Base-by-base conservation (phyloP, 2,797 vertebrate species). In the Sebastes taczanowskii region DNA sequence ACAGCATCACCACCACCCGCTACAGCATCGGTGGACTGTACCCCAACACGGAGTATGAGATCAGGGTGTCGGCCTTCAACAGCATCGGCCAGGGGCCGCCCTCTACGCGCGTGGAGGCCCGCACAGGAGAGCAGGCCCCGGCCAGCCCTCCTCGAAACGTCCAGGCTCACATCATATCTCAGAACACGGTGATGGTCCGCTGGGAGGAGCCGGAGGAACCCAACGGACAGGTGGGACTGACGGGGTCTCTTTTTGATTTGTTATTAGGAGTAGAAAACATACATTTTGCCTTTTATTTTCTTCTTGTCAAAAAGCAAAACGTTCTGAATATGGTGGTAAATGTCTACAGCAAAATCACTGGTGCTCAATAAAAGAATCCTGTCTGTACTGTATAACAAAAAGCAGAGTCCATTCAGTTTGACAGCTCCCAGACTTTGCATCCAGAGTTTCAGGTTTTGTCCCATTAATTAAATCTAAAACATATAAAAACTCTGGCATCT, bases 201-300 rank as follows among this genome's bases (percentile, higher is more conserved):
- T 99, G 98, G 98, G 98, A 99, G 65, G 98, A 99, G 60, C 98
- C 98, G 0, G 98, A 99, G 93, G 98, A 99, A 79, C 98, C 98
- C 76, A 99, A 99, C 0, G 98, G 98, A 30, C 96, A 99, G 94
- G 98, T 99, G 89, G 55, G 92, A 68, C 42, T 1, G 7, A 60
- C 67, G 11, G 30, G 16, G 2, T 23, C n/a, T 58, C 2, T 10
- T 70, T 61, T 30, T 78, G 6, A 64, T 71, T 3, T 66, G 6
- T n/a, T 66, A n/a, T 69, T 20, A 6, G 18, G 10, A 38, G 27
- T 32, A 56, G 35, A 34, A 78, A 63, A 53, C 46, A n/a, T 18
- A 32, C 46, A 22, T 70, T 67, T 69, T 30, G 3, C 20, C 2
- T 52, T 60, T 56, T 16, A 16, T 30, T 30, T 11, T 70, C 11